Base-by-base conservation (phyloP, 2,797 vertebrate species). In the Danionella dracula region DNA sequence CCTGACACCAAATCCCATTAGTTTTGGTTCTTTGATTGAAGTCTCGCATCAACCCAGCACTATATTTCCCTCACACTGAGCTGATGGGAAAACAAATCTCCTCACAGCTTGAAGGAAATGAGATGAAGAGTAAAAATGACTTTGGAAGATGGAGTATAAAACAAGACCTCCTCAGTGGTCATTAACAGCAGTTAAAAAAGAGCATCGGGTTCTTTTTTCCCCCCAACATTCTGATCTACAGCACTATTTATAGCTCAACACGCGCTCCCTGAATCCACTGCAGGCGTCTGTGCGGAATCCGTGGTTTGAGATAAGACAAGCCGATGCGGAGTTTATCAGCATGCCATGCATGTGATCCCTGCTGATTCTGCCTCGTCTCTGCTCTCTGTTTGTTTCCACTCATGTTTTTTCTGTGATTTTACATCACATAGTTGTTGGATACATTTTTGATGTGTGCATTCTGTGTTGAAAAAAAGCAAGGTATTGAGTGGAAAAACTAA, bases 121-220 rank as follows among this genome's bases (percentile, higher is more conserved):
- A 46, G 21, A 35, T 23, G 27, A 54, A 23, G 27, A 9, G 4
- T 34, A 59, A 27, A 35, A 51, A 32, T 50, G 55, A 44, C 31
- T 38, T 62, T 16, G 13, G 13, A 29, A 37, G 37, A 23, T 4
- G 38, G 42, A 21, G 61, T 64, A 17, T 34, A 42, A 42, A 63
- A 53, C 32, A 19, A 62, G 35, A 48, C 55, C 38, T 57, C 20
- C 38, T 57, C 45, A 59, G 20, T n/a, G 66, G 34, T 44, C 53
- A 64, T 71, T 63, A 67, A 53, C 32, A 19, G 51, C 51, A 32
- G 54, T 72, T 75, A 48, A 53, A 74, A 62, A 62, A 53, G 54
- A 37, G 8, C 27, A 4, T 58, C n/a, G n/a, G 23, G 48, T 41
- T 32, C 27, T 60, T 42, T 64, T 46, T 64, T 46, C 5, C 37